Evolutionary conservation across 2,113 vertebrate species (phyloP), one percentile per base, ranked within the genome.

Genomic region (Atherinomorus stipes): DNA sequence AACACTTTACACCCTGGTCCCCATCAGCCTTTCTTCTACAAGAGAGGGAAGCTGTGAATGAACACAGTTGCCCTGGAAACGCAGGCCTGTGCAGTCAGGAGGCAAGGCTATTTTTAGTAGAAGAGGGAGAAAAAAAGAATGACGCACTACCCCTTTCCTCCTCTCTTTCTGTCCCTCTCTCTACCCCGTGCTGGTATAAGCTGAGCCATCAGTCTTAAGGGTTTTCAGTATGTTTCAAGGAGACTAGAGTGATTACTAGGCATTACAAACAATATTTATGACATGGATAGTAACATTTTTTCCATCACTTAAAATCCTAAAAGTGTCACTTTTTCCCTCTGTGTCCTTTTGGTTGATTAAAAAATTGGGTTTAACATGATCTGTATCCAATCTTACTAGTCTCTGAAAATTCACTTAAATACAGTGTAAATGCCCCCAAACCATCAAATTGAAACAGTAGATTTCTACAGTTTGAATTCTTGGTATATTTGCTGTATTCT

Each of bases 31-130:
- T 63, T 78, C 80, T 56, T 84, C 77, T 65, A 71, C 70, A 81
- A 71, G 74, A 84, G 16, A 71, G 69, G 58, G 89, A 90, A 85
- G 86, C 86, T 79, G 85, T 92, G 90, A 92, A 92, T 59, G 75
- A 92, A 88, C 73, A 90, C 11, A 4, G 94, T 96, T 96, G 93
- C 93, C 83, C 74, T 93, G 92, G 96, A 90, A 96, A 96, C 95
- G 78, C 80, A 38, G 80, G 81, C 87, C 77, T 61, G 76, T 87
- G 86, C 85, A 87, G 89, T 86, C 76, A 72, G 81, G 49, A 88
- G 88, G 82, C 83, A 18, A 11, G 21, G 72, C 85, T 94, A 93
- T 94, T 93, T 93, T 90, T 94, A 93, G 92, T 80, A 71, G 58
- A 74, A 76, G 62, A 56, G 67, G 67, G 66, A 67, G 73, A 86